Evolutionary conservation across 2,113 vertebrate genomes (phyloP).

Genomic region (Emydura subglobosa): DNA sequence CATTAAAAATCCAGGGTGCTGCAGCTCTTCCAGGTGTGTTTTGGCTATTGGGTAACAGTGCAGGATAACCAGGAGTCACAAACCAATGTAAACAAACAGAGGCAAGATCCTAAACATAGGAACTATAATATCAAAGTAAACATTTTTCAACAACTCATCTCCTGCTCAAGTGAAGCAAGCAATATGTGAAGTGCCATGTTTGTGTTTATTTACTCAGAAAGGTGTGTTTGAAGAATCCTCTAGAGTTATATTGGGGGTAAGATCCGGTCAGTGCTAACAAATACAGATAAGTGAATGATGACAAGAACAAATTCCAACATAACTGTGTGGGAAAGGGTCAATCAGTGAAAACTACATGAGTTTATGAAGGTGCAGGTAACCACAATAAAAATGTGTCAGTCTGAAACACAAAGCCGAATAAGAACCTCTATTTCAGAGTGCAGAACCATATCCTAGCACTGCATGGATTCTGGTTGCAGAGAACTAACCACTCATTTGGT

Average conservation of each 20-base stretch:
- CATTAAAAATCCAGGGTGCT: not conserved
- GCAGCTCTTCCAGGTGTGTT: not conserved
- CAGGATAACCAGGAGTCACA: not conserved
- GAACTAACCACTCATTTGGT: rapidly evolving
- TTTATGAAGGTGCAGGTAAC: not conserved
- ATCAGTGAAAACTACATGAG: not conserved
- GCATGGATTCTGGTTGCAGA: not conserved
- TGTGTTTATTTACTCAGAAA: not conserved
- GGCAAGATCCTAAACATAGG: not conserved
- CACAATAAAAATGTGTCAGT: not conserved
- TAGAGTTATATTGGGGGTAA: not conserved
- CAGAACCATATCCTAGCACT: not conserved
- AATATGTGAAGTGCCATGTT: rapidly evolving
- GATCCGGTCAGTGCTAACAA: not conserved
- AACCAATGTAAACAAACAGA: not conserved
- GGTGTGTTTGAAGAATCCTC: not conserved
- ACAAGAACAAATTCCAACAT: not conserved
- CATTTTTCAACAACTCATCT: not conserved
- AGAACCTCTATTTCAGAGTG: not conserved
- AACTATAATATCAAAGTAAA: not conserved
- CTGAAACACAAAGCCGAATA: not conserved
- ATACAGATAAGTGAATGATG: not conserved
- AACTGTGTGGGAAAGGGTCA: rapidly evolving
- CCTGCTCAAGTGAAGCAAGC: rapidly evolving
- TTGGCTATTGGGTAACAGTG: not conserved